Evolutionary conservation across 2,888 invertebrate species (phyloP), one percentile per base, ranked within the genome.

Genomic region (Apodemia mormo): DNA sequence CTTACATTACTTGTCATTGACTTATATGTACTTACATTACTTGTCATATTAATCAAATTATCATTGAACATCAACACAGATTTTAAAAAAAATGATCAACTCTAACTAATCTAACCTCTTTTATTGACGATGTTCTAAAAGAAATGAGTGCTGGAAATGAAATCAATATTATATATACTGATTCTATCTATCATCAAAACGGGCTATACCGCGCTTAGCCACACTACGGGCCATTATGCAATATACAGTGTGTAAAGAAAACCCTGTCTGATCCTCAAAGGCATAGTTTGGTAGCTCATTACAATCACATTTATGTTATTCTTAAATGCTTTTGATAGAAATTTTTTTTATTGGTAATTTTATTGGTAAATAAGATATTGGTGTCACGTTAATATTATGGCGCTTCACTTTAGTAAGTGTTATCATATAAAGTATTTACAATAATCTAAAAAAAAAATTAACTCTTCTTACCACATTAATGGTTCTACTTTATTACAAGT

Each of bases 301-400:
- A n/a, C n/a, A n/a, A n/a, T n/a, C n/a, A n/a, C n/a, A n/a, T n/a
- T n/a, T n/a, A n/a, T 6, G 58, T 33, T 33, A 33, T 33, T 30
- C 4, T 58, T 29, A 75, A 75, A 65, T 40, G 73, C 7, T 76
- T 69, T 52, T 70, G 56, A 54, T 40, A 61, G 10, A 58, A 73
- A 7, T 54, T 7, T 1, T 43, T 30, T n/a, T 1, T 12, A 1
- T 12, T n/a, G 1, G 74, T 56, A 10, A 49, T 2, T n/a, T 45
- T 33, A 33, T 22, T 56, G 56, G 14, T 56, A 66, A 7, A 65
- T 74, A 14, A 29, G 9, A 0, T 4, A 12, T 8, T 76, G 73
- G 74, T 74, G 75, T 66, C 1, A 29, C 2, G 9, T 1, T 7
- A 76, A 76, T 69, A 65, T 61, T 12, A 71, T 76, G 71, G 33